Conservation (phyloP, 2,797 vertebrate species). For the Pelodytes ibericus region DNA sequence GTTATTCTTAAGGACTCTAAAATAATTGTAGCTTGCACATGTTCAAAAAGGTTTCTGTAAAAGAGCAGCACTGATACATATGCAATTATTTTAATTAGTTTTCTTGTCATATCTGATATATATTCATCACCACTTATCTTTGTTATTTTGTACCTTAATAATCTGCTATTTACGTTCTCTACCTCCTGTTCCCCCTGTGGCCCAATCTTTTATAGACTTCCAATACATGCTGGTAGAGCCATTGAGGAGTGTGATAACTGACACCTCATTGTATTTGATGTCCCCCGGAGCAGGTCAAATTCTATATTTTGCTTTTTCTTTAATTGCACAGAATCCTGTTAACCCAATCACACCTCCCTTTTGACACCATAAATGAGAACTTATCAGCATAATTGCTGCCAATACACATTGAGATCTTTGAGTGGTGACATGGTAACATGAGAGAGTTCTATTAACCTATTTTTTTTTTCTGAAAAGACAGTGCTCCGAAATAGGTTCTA, state of each 20-base stretch:
- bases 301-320: slow-evolving; percentile 1
- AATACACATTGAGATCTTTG: background rate
- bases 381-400: slow-evolving; percentile 15
- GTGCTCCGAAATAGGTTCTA: background rate
- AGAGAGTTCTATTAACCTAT: background rate
- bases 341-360: slow-evolving; percentile 6
- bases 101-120: too few relatives aligned
- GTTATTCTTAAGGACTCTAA: too few relatives aligned
- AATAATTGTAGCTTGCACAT: too few relatives aligned
- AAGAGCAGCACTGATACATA: too few relatives aligned
- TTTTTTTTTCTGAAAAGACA: too few relatives aligned
- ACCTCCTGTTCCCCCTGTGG: too few relatives aligned
- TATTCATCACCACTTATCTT: too few relatives aligned
- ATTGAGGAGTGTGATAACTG: background rate
- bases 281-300: background rate
- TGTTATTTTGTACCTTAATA: background rate
- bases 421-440: background rate
- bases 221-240: background rate
- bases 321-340: slow-evolving; percentile 6
- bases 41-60: too few relatives aligned
- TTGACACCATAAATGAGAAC: slow-evolving; percentile 5
- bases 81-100: too few relatives aligned
- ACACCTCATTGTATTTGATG: background rate
- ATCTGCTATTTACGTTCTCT: background rate
- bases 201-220: background rate